Evolutionary conservation across 92 coral and sea anemone species (phyloP), one percentile per base, ranked within the genome.

Genomic region (Bergia sp.): DNA sequence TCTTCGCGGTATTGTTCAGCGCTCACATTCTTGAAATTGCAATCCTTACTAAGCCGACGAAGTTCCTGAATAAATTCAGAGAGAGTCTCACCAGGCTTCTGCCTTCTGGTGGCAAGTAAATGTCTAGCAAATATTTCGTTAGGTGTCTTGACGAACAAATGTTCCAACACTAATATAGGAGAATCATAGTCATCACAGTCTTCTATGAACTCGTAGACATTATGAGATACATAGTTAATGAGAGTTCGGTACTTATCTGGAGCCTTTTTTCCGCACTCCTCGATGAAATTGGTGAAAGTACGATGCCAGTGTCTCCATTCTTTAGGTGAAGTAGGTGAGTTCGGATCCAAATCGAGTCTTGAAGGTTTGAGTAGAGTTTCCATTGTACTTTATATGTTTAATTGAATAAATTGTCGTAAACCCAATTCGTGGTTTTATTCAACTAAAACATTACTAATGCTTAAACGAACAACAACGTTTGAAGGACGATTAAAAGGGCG

Each of bases 1-100:
- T 86, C 89, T 37, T 87, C 89, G 8, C 74, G 74, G 73, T 76
- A 86, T 39, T 76, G 89, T 5, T 75, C 73, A 41, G 72, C 84
- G 3, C 74, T 74, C 18, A 86, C 73, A 58, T 47, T 37, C 74
- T 76, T 86, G 47, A 76, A 15, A 55, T 86, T 86, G 29, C 89
- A 86, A 12, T 86, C 89, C 76, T 86, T 86, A 55, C 89, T 86
- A 39, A 86, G 73, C 47, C 9, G 41, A 8, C 82, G 2, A 49
- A 86, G 89, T 18, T 73, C 82, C 64, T 66, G 79, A 39, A 85
- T 0, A 41, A 79, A 87, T 47, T 90, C 90, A 0, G 86, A 3
- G 3, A 85, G 78, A 20, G 61, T 65, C 23, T 83, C 87, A 49
- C 91, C 88, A 20, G 91, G 73, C 20, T 83, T 57, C 49, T 57